A percentile compares a stretch with the other conserved stretches of the same genome.
Conservation (phyloP, 2,797 vertebrate species). For the Cephalopachus bancanus region DNA sequence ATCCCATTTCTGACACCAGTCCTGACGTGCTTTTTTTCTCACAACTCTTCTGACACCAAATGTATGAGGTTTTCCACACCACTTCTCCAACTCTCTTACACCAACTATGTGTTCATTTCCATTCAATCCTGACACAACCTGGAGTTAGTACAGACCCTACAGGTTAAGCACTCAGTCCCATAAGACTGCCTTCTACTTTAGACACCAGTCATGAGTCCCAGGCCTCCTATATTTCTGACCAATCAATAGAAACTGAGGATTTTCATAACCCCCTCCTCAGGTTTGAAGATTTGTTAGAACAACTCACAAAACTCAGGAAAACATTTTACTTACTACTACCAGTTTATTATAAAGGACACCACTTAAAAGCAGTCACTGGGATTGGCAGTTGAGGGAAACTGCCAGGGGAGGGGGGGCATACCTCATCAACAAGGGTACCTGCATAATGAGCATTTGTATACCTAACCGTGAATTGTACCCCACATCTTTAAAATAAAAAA, state of each 20-base stretch:
- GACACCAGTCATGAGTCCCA: background rate
- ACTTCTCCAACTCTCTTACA: background rate
- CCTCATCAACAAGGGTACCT: too few species aligned
- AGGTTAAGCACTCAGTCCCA: background rate
- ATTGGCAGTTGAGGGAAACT: too few species aligned
- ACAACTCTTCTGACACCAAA: background rate
- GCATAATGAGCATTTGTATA: too few species aligned
- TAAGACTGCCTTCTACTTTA: background rate
- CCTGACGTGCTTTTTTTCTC: background rate
- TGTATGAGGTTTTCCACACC: background rate
- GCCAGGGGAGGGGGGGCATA: too few species aligned
- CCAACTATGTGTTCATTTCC: background rate
- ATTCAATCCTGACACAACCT: background rate
- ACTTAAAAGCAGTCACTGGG: too few species aligned
- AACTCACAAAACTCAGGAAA: background rate
- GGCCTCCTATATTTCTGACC: background rate
- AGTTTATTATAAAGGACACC: background rate
- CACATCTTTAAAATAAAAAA: too few species aligned
- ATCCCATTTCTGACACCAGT: background rate
- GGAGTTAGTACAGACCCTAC: too few species aligned
- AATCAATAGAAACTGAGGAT: background rate
- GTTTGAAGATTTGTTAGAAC: background rate
- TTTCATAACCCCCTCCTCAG: background rate
- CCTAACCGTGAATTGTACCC: too few species aligned
- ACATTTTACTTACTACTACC: background rate